Base-by-base conservation (phyloP, 2,888 invertebrate species). In the Aleiodes leptofemur region DNA sequence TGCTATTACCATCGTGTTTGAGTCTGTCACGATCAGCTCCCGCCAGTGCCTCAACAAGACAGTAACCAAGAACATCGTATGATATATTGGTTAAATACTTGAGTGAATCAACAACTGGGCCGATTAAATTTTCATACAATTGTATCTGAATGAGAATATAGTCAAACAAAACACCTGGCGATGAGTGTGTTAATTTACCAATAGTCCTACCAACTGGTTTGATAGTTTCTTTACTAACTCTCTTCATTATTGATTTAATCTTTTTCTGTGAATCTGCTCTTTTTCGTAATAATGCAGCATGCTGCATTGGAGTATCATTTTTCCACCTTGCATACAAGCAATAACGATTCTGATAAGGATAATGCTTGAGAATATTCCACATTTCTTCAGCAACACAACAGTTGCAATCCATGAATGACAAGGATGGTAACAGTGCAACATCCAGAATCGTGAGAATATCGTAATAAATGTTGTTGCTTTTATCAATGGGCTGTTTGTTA, bases 381-480 rank as follows among this genome's bases (percentile, higher is more conserved):
- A 99, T 93, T 97, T 99, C 98, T 89, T 99, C 98, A 4, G 98
- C 96, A 89, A 99, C 94, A 82, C 97, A 97, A 87, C 98, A 98
- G 90, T 99, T 99, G 83, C 96, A 96, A 81, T 97, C 97, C 91
- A 98, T 93, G 82, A 97, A 94, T 0, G 97, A 96, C 29, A 99
- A 91, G 0, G 97, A 94, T 0, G 99, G 99, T 77, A 99, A 90
- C 77, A 99, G 92, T 1, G 96, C 95, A 59, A 96, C 94, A 87
- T 99, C 98, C 74, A 98, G 90, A 64, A 98, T 92, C 5, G 95
- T 96, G 73, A 98, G 90, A 56, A 97, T 94, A 79, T 97, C 96
- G 84, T 95, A 94, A 87, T 97, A 96, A 56, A 97, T 90, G 9
- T 91, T 92, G 82, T 79, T 83, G 3, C 83, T 84, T 70, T 86